These are phyloP conservation scores for Plotosus lineatus DNA, from an alignment of 2,113 vertebrate species.

Conservation along the genomic window DNA sequence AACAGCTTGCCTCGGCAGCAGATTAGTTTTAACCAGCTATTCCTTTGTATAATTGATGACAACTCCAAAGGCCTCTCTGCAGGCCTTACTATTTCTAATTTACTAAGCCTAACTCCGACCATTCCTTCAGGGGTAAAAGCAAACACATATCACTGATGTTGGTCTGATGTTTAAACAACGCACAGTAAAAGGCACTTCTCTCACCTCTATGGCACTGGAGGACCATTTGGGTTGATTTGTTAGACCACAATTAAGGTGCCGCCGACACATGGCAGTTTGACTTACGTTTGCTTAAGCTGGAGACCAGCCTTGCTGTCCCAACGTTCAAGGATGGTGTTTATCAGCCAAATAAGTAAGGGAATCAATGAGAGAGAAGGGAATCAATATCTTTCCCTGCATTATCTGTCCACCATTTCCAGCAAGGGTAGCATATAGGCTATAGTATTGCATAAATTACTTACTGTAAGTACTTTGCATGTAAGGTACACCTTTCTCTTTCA, in stretches of 20 bases:
- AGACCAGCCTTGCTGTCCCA: constrained; percentile 65
- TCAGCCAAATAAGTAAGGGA: constrained; percentile 58
- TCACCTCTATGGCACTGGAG: constrained; percentile 59
- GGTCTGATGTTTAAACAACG: constrained; percentile 57
- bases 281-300: constrained; percentile 70
- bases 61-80: constrained; percentile 1
- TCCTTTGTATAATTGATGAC: constrained; percentile 22
- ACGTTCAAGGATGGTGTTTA: constrained; percentile 66
- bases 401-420: constrained; percentile 40
- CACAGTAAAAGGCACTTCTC: constrained; percentile 13
- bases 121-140: constrained; percentile 8
- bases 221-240: constrained; percentile 75
- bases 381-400: constrained; percentile 64
- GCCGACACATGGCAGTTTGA: constrained; percentile 73
- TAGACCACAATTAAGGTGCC: constrained; percentile 68
- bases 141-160: constrained; percentile 53
- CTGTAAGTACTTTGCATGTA: not conserved
- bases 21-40: constrained; percentile 29
- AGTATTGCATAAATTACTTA: not conserved
- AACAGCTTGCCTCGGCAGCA: not conserved
- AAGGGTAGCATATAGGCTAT: constrained; percentile 9
- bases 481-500: not conserved
- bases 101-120: constrained; percentile 49
- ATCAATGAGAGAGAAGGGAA: constrained; percentile 45
- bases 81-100: constrained; percentile 43